Conservation (phyloP, 2,797 vertebrate species). For the Sebastes itinus region DNA sequence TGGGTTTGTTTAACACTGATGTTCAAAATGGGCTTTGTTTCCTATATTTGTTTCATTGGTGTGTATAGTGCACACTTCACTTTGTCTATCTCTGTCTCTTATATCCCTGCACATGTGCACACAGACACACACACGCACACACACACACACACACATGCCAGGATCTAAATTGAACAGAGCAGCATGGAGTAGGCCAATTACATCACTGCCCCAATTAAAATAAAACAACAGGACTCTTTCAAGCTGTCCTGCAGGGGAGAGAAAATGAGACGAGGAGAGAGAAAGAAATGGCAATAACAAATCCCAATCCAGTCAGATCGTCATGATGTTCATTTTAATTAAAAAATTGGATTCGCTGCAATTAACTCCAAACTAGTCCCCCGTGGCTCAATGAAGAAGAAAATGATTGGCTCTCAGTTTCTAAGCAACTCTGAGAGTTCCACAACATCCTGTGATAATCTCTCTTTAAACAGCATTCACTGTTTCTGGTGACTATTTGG, state of each 20-base stretch:
- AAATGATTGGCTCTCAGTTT: slow-evolving; percentile 74
- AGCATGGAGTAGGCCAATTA: slow-evolving; percentile 83
- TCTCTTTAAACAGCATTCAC: slow-evolving; percentile 45
- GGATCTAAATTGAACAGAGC: slow-evolving; percentile 76
- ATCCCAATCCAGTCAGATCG: slow-evolving; percentile 81
- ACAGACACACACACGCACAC: slow-evolving; percentile 19
- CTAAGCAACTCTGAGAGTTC: slow-evolving; percentile 61
- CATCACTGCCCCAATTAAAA: slow-evolving; percentile 83
- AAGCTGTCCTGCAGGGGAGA: slow-evolving; percentile 82
- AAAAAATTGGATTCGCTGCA: slow-evolving; percentile 82
- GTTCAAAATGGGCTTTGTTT: slow-evolving; percentile 16
- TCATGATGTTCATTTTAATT: slow-evolving; percentile 83
- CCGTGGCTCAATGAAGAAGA: slow-evolving; percentile 67
- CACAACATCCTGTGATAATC: slow-evolving; percentile 63
- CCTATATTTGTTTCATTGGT: background rate
- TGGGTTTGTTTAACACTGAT: slow-evolving; percentile 4
- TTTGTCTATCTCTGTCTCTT: slow-evolving; percentile 6
- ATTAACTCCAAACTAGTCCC: slow-evolving; percentile 83
- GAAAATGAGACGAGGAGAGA: slow-evolving; percentile 71
- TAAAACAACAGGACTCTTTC: slow-evolving; percentile 84
- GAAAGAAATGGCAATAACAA: slow-evolving; percentile 77
- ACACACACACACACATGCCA: slow-evolving; percentile 38
- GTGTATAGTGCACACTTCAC: background rate
- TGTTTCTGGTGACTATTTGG: slow-evolving; percentile 45
- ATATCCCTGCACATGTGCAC: slow-evolving; percentile 3